A percentile compares a stretch with the other conserved stretches of the same genome.
These are phyloP conservation scores for Naja naja DNA, from an alignment of 2,113 vertebrate genomes.

Conservation along the genomic window DNA sequence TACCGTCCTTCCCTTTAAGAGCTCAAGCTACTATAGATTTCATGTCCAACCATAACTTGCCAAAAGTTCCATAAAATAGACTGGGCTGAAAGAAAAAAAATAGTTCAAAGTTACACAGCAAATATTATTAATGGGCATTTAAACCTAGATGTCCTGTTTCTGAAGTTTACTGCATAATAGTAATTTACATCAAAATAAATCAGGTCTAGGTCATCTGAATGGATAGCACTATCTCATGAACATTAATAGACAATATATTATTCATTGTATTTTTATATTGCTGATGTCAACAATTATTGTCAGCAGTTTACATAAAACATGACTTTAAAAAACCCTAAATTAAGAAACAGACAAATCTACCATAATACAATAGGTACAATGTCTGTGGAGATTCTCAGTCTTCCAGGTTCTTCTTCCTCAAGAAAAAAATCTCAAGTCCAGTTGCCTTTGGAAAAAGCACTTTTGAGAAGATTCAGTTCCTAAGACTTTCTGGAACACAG, in stretches of 20 bases:
- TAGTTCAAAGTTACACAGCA: background rate
- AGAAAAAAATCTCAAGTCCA: background rate
- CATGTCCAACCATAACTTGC: background rate
- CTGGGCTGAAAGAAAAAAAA: background rate
- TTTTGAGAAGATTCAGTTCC: background rate
- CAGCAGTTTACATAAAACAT: background rate
- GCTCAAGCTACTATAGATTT: background rate
- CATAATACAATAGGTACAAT: background rate
- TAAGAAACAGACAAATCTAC: background rate
- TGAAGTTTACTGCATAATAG: background rate
- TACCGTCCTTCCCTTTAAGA: background rate
- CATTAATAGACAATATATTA: background rate
- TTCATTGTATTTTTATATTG: background rate
- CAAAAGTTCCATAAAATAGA: background rate
- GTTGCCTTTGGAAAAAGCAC: background rate
- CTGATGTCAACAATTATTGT: background rate
- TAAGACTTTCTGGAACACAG: background rate
- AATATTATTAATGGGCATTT: background rate
- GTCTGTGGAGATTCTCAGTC: background rate
- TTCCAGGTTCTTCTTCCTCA: background rate
- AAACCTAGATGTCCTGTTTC: background rate
- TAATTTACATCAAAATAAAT: background rate
- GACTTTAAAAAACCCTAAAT: background rate
- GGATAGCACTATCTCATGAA: background rate
- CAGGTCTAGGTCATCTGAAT: background rate